Evolutionary conservation across 2,797 vertebrate species (phyloP).

Genomic region (Atherinosoma microstoma): DNA sequence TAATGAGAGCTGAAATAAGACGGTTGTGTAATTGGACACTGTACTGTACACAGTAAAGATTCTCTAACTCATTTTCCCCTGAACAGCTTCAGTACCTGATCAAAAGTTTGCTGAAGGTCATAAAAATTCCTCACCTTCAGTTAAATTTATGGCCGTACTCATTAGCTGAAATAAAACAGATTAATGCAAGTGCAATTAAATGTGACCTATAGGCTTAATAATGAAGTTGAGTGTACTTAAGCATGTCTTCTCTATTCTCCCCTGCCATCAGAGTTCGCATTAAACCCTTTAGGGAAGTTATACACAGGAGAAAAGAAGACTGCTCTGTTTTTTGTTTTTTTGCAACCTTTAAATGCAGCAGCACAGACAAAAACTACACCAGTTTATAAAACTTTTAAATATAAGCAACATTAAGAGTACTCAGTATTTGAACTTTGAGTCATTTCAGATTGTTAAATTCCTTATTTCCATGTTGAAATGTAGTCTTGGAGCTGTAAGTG

Average conservation of each 20-base stretch:
- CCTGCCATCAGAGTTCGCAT: constrained; percentile 58
- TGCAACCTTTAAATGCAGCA: constrained; percentile 26
- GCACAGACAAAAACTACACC: neutral
- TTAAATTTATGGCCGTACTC: constrained; percentile 86
- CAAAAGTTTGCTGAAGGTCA: constrained; percentile 85
- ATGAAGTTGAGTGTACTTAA: constrained; percentile 76
- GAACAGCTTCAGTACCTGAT: constrained; percentile 82
- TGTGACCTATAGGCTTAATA: constrained; percentile 81
- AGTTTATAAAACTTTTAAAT: neutral
- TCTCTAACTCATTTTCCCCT: constrained; percentile 67
- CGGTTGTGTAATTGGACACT: constrained; percentile 83
- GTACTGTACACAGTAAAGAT: constrained; percentile 88
- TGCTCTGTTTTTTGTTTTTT: constrained; percentile 57
- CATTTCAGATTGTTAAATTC: constrained; percentile 16
- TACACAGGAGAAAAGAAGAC: constrained; percentile 50
- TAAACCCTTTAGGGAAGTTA: constrained; percentile 58
- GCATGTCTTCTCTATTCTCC: constrained; percentile 75
- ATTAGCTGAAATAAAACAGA: constrained; percentile 88
- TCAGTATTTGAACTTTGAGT: neutral
- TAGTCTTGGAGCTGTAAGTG: constrained; percentile 63
- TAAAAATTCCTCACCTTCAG: constrained; percentile 89
- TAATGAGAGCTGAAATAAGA: constrained; percentile 85
- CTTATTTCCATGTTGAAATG: constrained; percentile 45
- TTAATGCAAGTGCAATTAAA: constrained; percentile 87
- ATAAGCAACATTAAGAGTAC: neutral